These are phyloP conservation scores for Excalfactoria chinensis DNA, from an alignment of 2,113 vertebrate genomes.

Conservation along the genomic window DNA sequence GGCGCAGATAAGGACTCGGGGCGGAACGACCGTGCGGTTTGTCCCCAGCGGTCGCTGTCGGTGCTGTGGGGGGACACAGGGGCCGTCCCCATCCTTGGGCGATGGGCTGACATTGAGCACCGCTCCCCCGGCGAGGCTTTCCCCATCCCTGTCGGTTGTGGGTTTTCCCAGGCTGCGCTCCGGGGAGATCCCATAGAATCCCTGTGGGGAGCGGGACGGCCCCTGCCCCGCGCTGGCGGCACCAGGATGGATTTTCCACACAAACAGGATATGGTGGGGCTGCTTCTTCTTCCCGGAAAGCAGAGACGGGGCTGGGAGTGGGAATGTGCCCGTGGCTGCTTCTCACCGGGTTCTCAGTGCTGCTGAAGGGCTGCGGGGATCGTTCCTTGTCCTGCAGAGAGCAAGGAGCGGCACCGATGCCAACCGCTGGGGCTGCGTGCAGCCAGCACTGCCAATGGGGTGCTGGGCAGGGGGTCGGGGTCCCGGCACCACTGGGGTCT, in stretches of 20 bases:
- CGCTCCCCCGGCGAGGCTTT: rapidly evolving
- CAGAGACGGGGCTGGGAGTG: not conserved
- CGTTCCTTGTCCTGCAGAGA: not conserved
- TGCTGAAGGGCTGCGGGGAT: not conserved
- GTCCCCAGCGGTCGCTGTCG: not conserved
- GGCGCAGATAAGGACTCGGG: not conserved
- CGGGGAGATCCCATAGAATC: not conserved
- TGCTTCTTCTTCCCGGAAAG: constrained; percentile 1
- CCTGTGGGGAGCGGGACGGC: not conserved
- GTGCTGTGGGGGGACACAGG: not conserved
- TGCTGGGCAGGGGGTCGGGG: no score
- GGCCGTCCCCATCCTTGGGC: not conserved
- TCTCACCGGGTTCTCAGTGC: rapidly evolving
- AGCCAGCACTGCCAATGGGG: not conserved
- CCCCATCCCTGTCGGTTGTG: not conserved
- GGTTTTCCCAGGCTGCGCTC: not conserved
- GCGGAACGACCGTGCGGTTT: not conserved
- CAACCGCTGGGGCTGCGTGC: rapidly evolving
- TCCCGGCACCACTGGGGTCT: not conserved
- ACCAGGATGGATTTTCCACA: constrained; percentile 69
- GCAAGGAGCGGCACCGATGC: not conserved
- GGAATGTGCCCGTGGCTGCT: rapidly evolving
- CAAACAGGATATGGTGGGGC: constrained; percentile 76
- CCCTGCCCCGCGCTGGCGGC: not conserved
- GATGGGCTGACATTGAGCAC: not conserved